Evolutionary conservation across 2,888 invertebrate species (phyloP), one percentile per base, ranked within the genome.

Genomic region (Coremacera marginata): DNA sequence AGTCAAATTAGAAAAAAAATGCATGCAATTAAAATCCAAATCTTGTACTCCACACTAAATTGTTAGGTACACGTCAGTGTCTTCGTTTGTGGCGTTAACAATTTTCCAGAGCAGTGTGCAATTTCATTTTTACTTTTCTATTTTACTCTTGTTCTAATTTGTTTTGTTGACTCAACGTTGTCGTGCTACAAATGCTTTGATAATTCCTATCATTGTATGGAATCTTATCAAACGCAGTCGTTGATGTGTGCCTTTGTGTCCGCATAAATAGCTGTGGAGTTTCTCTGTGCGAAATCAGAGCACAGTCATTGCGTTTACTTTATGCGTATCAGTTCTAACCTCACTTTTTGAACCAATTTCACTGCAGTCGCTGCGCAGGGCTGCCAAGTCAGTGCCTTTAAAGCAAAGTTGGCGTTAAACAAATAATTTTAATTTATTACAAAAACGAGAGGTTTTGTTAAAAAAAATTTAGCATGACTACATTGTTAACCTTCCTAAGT

Each of bases 271-370:
- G 44, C 14, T 44, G 44, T 44, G 11, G 11, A 44, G 44, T 44
- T 44, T 44, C 2, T 44, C 44, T 44, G 11, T 14, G 14, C 14
- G 11, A 19, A 60, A 27, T 60, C 25, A 11, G 22, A 25, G 27
- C 25, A 60, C n/a, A 55, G 19, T 55, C 22, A 16, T 75, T 68
- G 67, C 5, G 57, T 44, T 25, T 31, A 60, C 27, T 72, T 68
- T 60, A 44, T 16, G 27, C 63, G 27, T 34, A 44, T 27, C 65
- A 14, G 34, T 79, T 75, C 76, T 81, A 81, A 81, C 79, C 70
- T 70, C 77, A 78, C 73, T 62, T 76, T 71, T 60, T 52, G 22
- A 73, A 11, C 44, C 3, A 44, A 49, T 25, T 62, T 52, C 14
- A 60, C 27, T 57, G 75, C 70, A 68, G 57, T 27, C 34, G 16